These are phyloP conservation scores for Trichonephila clavipes DNA, from an alignment of 1,140 invertebrate species.

Conservation along the genomic window DNA sequence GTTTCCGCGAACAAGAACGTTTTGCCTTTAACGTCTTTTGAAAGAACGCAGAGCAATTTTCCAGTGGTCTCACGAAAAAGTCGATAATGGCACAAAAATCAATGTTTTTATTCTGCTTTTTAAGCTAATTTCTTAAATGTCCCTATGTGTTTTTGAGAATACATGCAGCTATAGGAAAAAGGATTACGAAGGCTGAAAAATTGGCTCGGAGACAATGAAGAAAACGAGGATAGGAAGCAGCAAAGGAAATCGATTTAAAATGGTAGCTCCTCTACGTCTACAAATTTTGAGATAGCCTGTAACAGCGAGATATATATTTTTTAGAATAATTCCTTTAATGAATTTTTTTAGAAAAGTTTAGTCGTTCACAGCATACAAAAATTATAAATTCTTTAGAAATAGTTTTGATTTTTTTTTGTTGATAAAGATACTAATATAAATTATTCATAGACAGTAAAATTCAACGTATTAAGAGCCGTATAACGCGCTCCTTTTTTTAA, in stretches of 20 bases:
- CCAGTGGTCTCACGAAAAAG: background rate
- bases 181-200: conserved; percentile 6
- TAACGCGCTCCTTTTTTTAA: too few species aligned
- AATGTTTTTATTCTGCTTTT: conserved; percentile 42
- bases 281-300: too few species aligned
- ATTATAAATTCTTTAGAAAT: too few species aligned
- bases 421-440: too few species aligned
- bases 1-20: background rate
- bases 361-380: too few species aligned
- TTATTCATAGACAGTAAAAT: too few species aligned
- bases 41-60: conserved; percentile 11
- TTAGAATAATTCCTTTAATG: too few species aligned
- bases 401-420: too few species aligned
- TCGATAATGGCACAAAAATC: conserved; percentile 50
- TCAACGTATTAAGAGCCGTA: too few species aligned
- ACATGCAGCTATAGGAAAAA: conserved; percentile 29
- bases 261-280: too few species aligned
- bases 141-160: conserved; percentile 9
- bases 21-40: conserved; percentile 28
- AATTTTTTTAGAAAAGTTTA: too few species aligned
- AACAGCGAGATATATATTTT: too few species aligned
- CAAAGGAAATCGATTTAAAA: background rate
- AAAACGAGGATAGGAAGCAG: background rate
- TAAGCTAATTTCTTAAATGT: conserved; percentile 42
- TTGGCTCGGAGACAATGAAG: background rate